phyloP scores from a whole-genome alignment of 2,113 vertebrate genomes.

The Platysteira castanea region DNA sequence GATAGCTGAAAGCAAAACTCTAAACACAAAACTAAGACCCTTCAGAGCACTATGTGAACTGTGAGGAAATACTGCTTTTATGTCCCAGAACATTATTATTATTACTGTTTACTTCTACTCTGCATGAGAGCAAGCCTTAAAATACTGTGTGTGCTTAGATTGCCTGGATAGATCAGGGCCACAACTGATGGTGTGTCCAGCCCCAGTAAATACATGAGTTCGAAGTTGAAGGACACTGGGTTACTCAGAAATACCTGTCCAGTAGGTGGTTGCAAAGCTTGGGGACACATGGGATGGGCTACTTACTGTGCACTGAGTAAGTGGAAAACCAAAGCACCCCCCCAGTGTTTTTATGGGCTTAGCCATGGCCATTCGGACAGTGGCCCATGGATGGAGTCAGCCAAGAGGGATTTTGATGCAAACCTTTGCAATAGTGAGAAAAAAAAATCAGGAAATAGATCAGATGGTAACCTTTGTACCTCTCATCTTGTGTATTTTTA shows the following conservation, averaged over 20 bases:
- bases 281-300: background rate
- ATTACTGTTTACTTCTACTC: background rate
- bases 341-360: background rate
- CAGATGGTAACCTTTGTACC: background rate
- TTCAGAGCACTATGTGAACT: background rate
- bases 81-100: background rate
- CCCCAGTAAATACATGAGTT: fast-evolving
- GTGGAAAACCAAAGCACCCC: background rate
- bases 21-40: background rate
- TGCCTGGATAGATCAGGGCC: background rate
- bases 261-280: background rate
- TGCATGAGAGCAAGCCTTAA: background rate
- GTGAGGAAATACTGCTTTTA: background rate
- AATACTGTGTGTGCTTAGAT: background rate
- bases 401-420: background rate
- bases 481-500: background rate
- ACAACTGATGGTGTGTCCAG: background rate
- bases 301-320: background rate
- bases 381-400: background rate
- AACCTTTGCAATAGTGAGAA: background rate
- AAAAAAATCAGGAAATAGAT: background rate
- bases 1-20: background rate
- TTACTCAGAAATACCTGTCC: background rate
- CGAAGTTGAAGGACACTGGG: background rate
- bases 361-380: fast-evolving